Conservation (phyloP, 2,888 invertebrate genomes). For the Callosobruchus maculatus region DNA sequence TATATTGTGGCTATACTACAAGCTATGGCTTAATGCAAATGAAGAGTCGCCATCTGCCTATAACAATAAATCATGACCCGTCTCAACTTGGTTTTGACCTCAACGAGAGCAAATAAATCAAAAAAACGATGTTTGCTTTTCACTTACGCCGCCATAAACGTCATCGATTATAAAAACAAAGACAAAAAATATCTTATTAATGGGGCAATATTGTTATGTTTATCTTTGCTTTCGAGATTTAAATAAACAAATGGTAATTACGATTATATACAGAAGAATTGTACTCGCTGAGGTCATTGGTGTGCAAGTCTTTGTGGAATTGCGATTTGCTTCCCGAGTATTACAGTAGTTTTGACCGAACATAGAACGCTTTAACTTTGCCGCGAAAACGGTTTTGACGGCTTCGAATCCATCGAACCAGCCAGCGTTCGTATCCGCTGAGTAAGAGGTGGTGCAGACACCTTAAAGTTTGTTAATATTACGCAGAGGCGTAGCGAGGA, state of each 20-base stretch:
- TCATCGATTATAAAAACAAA: background rate
- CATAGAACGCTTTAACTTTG: too few species aligned
- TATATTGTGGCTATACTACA: background rate
- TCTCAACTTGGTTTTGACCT: background rate
- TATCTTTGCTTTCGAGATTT: background rate
- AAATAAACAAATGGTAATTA: background rate
- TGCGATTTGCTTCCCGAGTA: background rate
- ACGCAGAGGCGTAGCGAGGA: too few species aligned
- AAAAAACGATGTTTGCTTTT: background rate
- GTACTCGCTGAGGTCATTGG: background rate
- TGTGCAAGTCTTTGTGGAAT: background rate
- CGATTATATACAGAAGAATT: background rate
- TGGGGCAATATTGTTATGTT: background rate
- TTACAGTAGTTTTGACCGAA: background rate
- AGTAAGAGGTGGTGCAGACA: too few species aligned
- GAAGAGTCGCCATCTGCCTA: background rate
- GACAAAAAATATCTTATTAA: background rate
- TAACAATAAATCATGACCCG: background rate
- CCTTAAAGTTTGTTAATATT: too few species aligned
- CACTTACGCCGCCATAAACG: background rate
- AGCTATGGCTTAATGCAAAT: background rate
- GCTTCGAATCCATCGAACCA: too few species aligned
- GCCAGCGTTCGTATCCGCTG: too few species aligned
- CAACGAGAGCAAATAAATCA: background rate
- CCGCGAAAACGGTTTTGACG: too few species aligned